Evolutionary conservation across 2,113 vertebrate genomes (phyloP), one percentile per base, ranked within the genome.

Genomic region (Psilopsiagon aymara): DNA sequence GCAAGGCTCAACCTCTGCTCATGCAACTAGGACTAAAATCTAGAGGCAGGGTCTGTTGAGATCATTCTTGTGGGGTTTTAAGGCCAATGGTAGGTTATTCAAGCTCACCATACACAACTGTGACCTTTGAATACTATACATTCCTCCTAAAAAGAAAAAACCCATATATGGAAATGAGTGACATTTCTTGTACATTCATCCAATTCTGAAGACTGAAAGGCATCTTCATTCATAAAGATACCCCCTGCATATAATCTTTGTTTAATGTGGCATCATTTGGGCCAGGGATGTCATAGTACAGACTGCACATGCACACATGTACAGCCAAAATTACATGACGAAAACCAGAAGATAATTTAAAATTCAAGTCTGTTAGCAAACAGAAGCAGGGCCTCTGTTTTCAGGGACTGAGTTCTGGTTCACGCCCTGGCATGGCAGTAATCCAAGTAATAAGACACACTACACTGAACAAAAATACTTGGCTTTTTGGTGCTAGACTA

Each of bases 231-330:
- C 67, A 80, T 13, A 27, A 57, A 66, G 41, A 68, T 12, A 49
- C 8, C 0, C 0, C 31, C n/a, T 46, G 28, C 18, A 13, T 1
- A 37, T 8, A 21, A 66, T 17, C 39, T 70, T 33, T 13, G 10
- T 24, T 47, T 51, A 51, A 73, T 1, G 4, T 1, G 2, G 39
- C 3, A 5, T 44, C 6, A 4, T 47, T 62, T 49, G 52, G 41
- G 31, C 41, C 35, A 53, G 33, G 35, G 44, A 39, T 62, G 10
- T 8, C 43, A 70, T 1, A 10, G 13, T 37, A 82, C 64, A 68
- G 12, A 23, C 51, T 68, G 62, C 33, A 81, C 37, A 6, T 5
- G 17, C 0, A 59, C 49, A 23, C 0, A 1, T 1, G 31, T 15
- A 29, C 25, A 74, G 47, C 27, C 73, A 96, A 67, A 83, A 86